These are phyloP conservation scores for Diaperis boleti DNA, from an alignment of 2,888 invertebrate species.

Conservation along the genomic window DNA sequence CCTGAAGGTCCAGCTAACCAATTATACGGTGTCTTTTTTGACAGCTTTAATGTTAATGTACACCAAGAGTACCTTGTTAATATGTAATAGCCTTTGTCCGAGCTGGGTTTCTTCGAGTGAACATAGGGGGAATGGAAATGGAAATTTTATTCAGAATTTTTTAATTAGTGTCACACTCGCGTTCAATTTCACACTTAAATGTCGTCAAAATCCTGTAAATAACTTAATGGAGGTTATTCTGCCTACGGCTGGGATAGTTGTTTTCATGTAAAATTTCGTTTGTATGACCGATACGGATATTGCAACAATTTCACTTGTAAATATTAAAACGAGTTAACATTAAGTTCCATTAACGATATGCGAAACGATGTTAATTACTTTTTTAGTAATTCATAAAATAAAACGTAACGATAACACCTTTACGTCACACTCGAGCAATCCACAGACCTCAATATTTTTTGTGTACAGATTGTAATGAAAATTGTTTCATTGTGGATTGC, in stretches of 20 bases:
- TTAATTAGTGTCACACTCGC: constrained; percentile 24
- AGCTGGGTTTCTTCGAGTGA: constrained; percentile 58
- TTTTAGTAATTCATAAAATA: too few relatives aligned
- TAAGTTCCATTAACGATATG: too few relatives aligned
- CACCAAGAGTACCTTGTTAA: constrained; percentile 67
- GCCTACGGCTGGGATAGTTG: not conserved
- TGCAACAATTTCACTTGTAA: too few relatives aligned
- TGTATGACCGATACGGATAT: too few relatives aligned
- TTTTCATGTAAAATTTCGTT: not conserved
- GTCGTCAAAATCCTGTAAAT: not conserved
- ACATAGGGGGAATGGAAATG: constrained; percentile 39
- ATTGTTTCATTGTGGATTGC: too few relatives aligned
- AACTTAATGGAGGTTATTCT: constrained; percentile 4
- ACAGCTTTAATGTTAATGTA: constrained; percentile 67
- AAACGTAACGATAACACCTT: too few relatives aligned
- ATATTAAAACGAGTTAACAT: too few relatives aligned
- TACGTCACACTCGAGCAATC: too few relatives aligned
- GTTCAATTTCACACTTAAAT: not conserved
- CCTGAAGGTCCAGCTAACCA: constrained; percentile 66
- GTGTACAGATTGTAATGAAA: too few relatives aligned
- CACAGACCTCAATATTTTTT: too few relatives aligned
- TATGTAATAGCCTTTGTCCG: constrained; percentile 65
- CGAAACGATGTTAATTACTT: too few relatives aligned
- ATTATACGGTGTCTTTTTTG: constrained; percentile 67
- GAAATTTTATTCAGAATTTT: constrained; percentile 32